Evolutionary conservation across 2,113 vertebrate species (phyloP), one percentile per base, ranked within the genome.

Genomic region (Sminthopsis crassicaudata): DNA sequence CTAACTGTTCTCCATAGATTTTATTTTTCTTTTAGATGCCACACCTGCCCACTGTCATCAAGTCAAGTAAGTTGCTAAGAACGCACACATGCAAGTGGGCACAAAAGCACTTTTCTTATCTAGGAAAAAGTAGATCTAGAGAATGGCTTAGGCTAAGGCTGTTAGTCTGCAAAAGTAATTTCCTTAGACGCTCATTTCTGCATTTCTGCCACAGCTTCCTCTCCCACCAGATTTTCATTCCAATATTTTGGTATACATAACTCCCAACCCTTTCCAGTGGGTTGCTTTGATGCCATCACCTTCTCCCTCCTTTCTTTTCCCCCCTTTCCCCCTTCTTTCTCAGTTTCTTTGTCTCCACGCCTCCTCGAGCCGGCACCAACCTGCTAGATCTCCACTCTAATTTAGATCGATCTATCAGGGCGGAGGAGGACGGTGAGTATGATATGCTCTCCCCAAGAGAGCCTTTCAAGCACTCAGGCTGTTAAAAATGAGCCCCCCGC

Each of bases 391-490:
- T 90, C 95, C 53, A 90, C 50, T 84, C 94, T 94, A 76, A 76
- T 76, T 94, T 93, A 92, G 60, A 90, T 95, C 93, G 92, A 94
- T 90, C 91, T 94, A 96, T 92, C 89, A 53, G 94, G 92, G 90
- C 93, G 90, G 95, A 93, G 24, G 91, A 90, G 89, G 94, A 92
- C 54, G 89, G 67, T 48, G 93, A 89, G 19, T n/a, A n/a, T 19
- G 60, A 76, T 42, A 76, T 6, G 36, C n/a, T n/a, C 60, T n/a
- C 60, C 16, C n/a, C 1, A 16, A 42, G 67, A 42, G 67, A 84
- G 7, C 16, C 67, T 84, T 42, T 84, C 36, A 42, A 22, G 36
- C n/a, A 84, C 36, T 84, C 6, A n/a, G 19, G 19, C 19, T 42
- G n/a, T 84, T 84, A 42, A 84, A 84, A n/a, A 42, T 23, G 67